These are phyloP conservation scores for Vidua chalybeata DNA, from an alignment of 2,113 vertebrate species.

Conservation along the genomic window DNA sequence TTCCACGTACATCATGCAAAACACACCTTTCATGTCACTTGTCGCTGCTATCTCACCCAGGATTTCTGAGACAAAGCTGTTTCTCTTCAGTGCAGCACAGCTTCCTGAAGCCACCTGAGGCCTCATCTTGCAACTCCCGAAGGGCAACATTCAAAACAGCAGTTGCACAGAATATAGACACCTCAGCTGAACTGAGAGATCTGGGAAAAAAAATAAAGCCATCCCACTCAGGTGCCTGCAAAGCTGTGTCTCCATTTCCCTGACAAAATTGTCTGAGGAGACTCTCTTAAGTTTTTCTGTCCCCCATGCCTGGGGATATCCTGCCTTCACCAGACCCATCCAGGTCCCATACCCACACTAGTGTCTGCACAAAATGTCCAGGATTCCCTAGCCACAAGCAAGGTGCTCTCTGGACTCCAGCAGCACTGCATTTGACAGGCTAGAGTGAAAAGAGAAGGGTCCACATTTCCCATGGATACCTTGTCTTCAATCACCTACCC, in stretches of 20 bases:
- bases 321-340: not conserved
- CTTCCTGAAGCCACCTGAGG: slow-evolving; percentile 8
- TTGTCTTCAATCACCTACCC: not conserved
- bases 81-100: not conserved
- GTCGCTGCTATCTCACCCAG: not conserved
- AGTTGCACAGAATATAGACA: not conserved
- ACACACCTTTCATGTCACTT: slow-evolving; percentile 52
- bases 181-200: not conserved
- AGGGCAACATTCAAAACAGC: not conserved
- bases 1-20: slow-evolving; percentile 3
- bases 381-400: not conserved
- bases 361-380: not conserved
- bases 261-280: not conserved
- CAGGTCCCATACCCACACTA: not conserved
- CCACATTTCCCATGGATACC: not conserved
- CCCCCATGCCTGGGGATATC: rapidly evolving
- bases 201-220: not conserved
- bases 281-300: not conserved
- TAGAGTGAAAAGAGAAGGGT: not conserved
- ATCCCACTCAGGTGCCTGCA: not conserved
- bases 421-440: not conserved
- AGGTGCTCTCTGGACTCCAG: not conserved
- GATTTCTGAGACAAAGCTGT: slow-evolving; percentile 4
- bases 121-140: slow-evolving; percentile 18
- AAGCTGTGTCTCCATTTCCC: not conserved